Conservation (phyloP, 2,113 vertebrate species). For the Gallinago undulata region DNA sequence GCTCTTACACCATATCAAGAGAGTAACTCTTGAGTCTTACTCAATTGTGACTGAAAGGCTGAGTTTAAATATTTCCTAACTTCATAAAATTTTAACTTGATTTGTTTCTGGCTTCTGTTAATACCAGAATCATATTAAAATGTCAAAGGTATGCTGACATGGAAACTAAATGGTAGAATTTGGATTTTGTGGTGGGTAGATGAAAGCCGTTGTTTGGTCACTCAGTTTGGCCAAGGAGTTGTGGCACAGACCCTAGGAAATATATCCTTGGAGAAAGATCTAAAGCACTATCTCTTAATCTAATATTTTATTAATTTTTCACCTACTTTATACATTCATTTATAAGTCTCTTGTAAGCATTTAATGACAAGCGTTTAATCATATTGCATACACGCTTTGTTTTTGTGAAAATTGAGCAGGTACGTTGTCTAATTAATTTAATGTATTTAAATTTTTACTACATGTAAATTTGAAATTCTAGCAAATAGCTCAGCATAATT, state of each 20-base stretch:
- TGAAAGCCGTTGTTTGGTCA: not conserved
- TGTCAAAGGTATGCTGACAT: not conserved
- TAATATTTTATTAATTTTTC: not conserved
- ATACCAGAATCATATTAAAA: not conserved
- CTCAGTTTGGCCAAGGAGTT: not conserved
- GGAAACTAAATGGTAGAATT: not conserved
- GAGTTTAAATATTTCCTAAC: not conserved
- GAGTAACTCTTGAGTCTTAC: not conserved
- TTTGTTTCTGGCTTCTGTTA: not conserved
- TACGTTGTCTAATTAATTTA: not conserved
- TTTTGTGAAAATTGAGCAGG: not conserved
- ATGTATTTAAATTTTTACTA: not conserved
- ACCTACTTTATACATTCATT: not conserved
- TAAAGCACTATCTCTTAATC: not conserved
- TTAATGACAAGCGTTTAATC: not conserved
- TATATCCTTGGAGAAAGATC: not conserved
- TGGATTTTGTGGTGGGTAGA: not conserved
- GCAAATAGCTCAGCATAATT: not conserved
- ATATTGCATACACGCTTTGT: not conserved
- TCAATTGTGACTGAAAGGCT: not conserved
- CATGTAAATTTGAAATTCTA: not conserved
- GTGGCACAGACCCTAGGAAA: accelerated
- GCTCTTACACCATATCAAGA: not conserved
- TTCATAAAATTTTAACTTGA: not conserved
- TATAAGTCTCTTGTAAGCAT: not conserved